Percentiles rank a stretch among this genome's conserved stretches.
These are phyloP conservation scores for Ptychobarbus kaznakovi DNA, from an alignment of 2,797 vertebrate genomes.

Conservation along the genomic window DNA sequence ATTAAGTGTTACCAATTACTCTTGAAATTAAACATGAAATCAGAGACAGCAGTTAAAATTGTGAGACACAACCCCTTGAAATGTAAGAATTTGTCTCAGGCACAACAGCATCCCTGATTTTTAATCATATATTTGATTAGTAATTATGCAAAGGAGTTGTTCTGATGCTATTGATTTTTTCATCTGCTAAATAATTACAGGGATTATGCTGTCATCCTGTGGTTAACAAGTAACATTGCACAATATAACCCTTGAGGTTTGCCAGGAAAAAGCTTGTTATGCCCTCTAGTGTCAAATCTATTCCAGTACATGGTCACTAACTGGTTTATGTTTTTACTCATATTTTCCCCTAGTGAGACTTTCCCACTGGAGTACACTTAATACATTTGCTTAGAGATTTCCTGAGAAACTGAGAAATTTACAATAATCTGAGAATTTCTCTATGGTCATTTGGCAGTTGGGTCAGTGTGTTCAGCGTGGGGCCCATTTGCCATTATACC, in stretches of 20 bases:
- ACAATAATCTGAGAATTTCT: background rate
- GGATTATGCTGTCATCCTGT: conserved; percentile 40
- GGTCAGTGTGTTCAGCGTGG: background rate
- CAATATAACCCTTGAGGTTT: background rate
- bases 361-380: background rate
- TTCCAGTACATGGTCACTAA: conserved; percentile 3
- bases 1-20: background rate
- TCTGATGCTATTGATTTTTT: background rate
- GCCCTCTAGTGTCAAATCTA: conserved; percentile 44
- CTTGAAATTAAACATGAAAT: conserved; percentile 29
- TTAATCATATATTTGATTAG: background rate
- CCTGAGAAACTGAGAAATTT: background rate
- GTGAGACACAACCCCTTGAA: background rate
- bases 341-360: background rate
- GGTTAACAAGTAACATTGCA: background rate
- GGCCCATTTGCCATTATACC: background rate
- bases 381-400: background rate
- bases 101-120: conserved; percentile 7
- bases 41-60: conserved; percentile 15
- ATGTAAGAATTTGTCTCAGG: conserved; percentile 37
- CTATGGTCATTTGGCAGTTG: background rate
- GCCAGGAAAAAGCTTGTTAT: background rate
- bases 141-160: conserved; percentile 1
- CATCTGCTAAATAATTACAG: background rate
- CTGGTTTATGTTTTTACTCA: background rate